These are phyloP conservation scores for Orientallactaga sibirica DNA, from an alignment of 2,797 vertebrate species.

Conservation along the genomic window DNA sequence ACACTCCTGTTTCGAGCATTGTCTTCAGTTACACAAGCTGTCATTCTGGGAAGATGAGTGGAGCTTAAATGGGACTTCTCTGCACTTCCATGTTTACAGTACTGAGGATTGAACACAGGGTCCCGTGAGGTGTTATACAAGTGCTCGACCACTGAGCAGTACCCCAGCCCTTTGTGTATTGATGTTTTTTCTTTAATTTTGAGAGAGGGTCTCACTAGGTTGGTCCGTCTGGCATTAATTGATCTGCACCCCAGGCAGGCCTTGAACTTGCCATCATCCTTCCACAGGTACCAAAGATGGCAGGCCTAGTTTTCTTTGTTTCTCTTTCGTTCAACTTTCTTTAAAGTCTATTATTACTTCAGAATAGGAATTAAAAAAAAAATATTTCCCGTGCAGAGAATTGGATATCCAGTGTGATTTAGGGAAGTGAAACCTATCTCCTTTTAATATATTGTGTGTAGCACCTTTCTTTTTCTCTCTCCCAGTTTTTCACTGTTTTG, in stretches of 20 bases:
- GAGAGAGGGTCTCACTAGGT: not conserved
- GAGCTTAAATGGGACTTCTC: not conserved
- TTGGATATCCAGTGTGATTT: conserved; percentile 22
- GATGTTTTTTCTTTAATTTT: not conserved
- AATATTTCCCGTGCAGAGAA: not conserved
- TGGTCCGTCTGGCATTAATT: not conserved
- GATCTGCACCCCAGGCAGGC: too few species aligned
- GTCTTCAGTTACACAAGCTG: not conserved
- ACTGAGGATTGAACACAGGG: not conserved
- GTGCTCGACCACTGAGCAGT: not conserved
- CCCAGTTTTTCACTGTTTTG: too few species aligned
- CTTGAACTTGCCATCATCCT: not conserved
- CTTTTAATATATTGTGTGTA: not conserved
- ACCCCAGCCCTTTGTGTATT: not conserved
- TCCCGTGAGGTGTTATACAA: not conserved
- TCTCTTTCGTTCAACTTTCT: not conserved
- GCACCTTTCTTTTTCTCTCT: too few species aligned
- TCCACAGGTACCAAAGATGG: not conserved
- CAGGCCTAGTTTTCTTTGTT: not conserved
- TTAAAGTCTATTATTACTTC: conserved; percentile 6
- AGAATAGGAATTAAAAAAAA: conserved; percentile 32
- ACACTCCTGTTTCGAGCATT: not conserved
- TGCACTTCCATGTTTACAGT: not conserved
- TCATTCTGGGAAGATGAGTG: not conserved
- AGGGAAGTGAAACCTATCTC: not conserved